Base-by-base conservation (phyloP, 2,888 invertebrate species). In the Lycophotia porphyrea region DNA sequence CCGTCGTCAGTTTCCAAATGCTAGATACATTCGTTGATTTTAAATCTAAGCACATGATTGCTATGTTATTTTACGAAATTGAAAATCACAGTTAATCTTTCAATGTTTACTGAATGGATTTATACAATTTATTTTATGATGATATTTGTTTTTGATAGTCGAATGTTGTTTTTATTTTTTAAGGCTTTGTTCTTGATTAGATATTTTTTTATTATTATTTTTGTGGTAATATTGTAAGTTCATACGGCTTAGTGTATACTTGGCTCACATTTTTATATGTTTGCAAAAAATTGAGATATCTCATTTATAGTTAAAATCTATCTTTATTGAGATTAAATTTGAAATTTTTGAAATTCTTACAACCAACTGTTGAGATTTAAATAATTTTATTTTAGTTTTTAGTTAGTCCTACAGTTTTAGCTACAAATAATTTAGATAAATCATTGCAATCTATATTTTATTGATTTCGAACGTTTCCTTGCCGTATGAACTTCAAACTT, bases 71-170 rank as follows among this genome's bases (percentile, higher is more conserved):
- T 61, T 49, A 64, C 74, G 24, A n/a, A 71, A 67, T 75, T 65
- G 1, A 63, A 70, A 75, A 79, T 79, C 65, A 70, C 49, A 63
- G 24, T 72, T 71, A 47, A 60, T 68, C 13, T 76, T 58, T 60
- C 60, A 63, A 70, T 66, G 5, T 63, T 58, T 66, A 78, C 52
- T 58, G 21, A 75, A 72, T 61, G 72, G 49, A 78, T 70, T 60
- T 76, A 74, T 87, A 80, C 71, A 80, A 76, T 81, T 76, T 79
- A 83, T 84, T 85, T 76, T 76, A 80, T 68, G 70, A 76, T 74
- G 63, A 80, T 83, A 61, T 71, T 82, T 76, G 65, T 76, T 83
- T 77, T 77, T 79, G 72, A 76, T 76, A 67, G 65, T 82, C 31
- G 47, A 76, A 76, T 80, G 34, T 80, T 80, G 55, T 84, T 78